phyloP scores from a whole-genome alignment of 2,113 vertebrate genomes.

The Seriola aureovittata region DNA sequence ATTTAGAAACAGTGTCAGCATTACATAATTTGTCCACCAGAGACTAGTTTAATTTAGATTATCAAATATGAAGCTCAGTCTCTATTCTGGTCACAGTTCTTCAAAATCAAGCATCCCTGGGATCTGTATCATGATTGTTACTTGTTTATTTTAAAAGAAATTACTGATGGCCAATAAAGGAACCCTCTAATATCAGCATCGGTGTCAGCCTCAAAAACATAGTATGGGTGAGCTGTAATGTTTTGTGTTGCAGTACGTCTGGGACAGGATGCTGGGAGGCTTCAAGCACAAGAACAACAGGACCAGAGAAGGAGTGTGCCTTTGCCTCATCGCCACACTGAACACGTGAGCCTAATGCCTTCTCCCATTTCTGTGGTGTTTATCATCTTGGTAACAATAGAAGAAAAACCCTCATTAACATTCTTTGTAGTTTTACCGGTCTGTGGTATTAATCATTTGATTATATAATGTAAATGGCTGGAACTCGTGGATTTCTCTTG shows the following conservation, averaged over 20 bases:
- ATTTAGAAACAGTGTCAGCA: neutral
- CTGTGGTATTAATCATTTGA: neutral
- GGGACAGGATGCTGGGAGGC: conserved; percentile 97
- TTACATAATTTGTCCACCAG: neutral
- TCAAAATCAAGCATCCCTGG: too few relatives aligned
- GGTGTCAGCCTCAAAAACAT: neutral
- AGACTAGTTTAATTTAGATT: neutral
- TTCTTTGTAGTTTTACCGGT: neutral
- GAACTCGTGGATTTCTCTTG: too few relatives aligned
- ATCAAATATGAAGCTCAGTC: too few relatives aligned
- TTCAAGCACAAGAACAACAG: conserved; percentile 99
- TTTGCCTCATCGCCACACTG: conserved; percentile 96
- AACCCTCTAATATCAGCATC: neutral
- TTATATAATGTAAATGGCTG: too few relatives aligned
- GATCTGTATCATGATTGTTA: neutral
- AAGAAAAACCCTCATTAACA: too few relatives aligned
- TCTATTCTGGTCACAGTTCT: too few relatives aligned
- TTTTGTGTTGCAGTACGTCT: conserved; percentile 88
- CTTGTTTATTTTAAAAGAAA: neutral
- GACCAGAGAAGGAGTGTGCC: conserved; percentile 97
- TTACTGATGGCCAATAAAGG: too few relatives aligned
- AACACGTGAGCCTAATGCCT: conserved; percentile 87
- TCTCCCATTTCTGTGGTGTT: neutral
- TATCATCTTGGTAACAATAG: neutral
- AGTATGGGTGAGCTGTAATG: neutral